Evolutionary conservation across 2,113 vertebrate species (phyloP), one percentile per base, ranked within the genome.

Genomic region (Clarias magur): DNA sequence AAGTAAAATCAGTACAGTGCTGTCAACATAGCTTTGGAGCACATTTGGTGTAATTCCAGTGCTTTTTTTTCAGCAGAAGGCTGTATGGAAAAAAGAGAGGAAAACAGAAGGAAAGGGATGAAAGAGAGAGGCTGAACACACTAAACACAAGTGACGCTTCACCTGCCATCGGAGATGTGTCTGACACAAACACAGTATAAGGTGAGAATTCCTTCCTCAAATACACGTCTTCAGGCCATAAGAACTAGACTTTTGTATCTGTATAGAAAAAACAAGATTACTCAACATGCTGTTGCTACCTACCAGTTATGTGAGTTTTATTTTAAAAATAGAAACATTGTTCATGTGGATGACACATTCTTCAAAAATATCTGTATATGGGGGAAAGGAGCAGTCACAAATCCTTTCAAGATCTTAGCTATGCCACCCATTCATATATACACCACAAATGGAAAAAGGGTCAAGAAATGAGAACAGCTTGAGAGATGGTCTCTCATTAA

Each of bases 171-270:
- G 13, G 73, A 16, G 86, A 90, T 9, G 60, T 84, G 9, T 80
- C 75, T 21, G 85, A 87, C 80, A 88, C 84, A 13, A 86, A 88
- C 82, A 63, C 67, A 42, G 89, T 91, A 70, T 90, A 85, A 90
- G 85, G 86, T 90, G 57, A 87, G 85, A 75, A 75, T 42, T n/a
- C 27, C 12, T 56, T 84, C 25, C 53, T 62, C 23, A 19, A n/a
- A 23, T 83, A 34, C 60, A 59, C 68, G 25, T 11, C 10, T 72
- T 83, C 17, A 63, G 62, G 38, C 72, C 25, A 42, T n/a, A 54
- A 70, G 42, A 63, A 53, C 27, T 12, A 1, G 16, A 59, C 16
- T 72, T 72, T 34, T 21, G 68, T 34, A 38, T 17, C 34, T 34
- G 30, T 16, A 70, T 70, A 38, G 68, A 19, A 1, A 6, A 34